A percentile compares a stretch with the other conserved stretches of the same genome.
Evolutionary conservation across 2,888 invertebrate genomes (phyloP).

Genomic region (Yponomeuta malinellus): DNA sequence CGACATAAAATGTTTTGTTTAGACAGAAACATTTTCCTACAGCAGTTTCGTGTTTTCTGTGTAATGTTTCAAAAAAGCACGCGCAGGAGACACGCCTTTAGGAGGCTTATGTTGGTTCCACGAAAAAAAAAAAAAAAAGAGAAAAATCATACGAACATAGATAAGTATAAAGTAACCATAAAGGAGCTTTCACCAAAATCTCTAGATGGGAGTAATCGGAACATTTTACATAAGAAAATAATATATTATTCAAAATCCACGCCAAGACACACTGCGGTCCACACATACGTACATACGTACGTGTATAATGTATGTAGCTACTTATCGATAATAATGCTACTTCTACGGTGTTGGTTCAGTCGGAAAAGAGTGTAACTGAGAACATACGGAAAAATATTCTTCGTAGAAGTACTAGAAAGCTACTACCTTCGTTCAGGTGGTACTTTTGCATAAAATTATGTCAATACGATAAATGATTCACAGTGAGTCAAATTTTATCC

Average conservation of each 20-base stretch:
- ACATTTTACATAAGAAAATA: slow-evolving; percentile 74
- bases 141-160: slow-evolving; percentile 53
- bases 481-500: too few species aligned
- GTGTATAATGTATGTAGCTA: slow-evolving; percentile 21
- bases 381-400: background rate
- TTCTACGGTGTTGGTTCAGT: slow-evolving; percentile 33
- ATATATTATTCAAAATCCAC: slow-evolving; percentile 75
- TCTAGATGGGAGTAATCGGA: slow-evolving; percentile 70
- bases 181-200: slow-evolving; percentile 68
- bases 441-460: too few species aligned
- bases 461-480: too few species aligned
- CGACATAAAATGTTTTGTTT: too few species aligned
- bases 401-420: too few species aligned
- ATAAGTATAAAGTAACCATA: slow-evolving; percentile 57
- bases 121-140: slow-evolving; percentile 20
- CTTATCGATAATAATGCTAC: slow-evolving; percentile 70
- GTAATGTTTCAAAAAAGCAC: too few species aligned
- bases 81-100: background rate
- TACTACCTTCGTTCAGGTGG: too few species aligned
- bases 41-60: too few species aligned
- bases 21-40: too few species aligned
- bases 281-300: slow-evolving; percentile 29
- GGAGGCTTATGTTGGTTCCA: background rate
- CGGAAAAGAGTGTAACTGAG: slow-evolving; percentile 26
- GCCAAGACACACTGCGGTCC: slow-evolving; percentile 57